Percentiles rank a stretch among this genome's conserved stretches.
phyloP scores from a whole-genome alignment of 2,888 invertebrate species.

The Molanna angustata region DNA sequence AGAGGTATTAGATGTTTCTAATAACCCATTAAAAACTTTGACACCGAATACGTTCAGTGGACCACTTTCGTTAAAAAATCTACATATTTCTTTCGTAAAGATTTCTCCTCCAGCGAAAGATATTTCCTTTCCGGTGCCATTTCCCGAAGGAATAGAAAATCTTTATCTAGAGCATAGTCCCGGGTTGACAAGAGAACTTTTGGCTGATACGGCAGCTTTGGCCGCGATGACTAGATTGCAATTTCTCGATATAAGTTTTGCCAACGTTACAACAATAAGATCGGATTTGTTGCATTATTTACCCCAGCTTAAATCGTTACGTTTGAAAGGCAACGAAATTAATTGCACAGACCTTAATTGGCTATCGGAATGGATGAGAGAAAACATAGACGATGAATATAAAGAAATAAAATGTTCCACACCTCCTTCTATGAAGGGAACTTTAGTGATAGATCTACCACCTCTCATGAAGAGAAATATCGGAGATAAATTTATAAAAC shows the following conservation, averaged over 20 bases:
- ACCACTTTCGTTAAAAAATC: constrained; percentile 61
- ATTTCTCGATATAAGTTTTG: constrained; percentile 65
- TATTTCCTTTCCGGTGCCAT: constrained; percentile 66
- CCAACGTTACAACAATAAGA: constrained; percentile 62
- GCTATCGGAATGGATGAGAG: constrained; percentile 66
- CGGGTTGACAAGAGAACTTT: constrained; percentile 63
- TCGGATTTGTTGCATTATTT: constrained; percentile 67
- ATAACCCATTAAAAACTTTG: constrained; percentile 70
- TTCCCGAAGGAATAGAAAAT: constrained; percentile 67
- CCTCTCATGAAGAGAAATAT: background rate
- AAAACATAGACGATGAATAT: constrained; percentile 45
- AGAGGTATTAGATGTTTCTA: constrained; percentile 77
- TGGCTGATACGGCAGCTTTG: constrained; percentile 69
- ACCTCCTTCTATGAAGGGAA: constrained; percentile 42
- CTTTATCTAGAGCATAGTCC: constrained; percentile 76
- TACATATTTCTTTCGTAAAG: constrained; percentile 67
- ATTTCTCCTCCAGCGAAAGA: constrained; percentile 58
- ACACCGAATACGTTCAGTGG: constrained; percentile 66
- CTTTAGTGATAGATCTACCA: constrained; percentile 40
- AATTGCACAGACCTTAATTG: constrained; percentile 66
- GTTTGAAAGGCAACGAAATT: constrained; percentile 68
- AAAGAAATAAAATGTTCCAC: constrained; percentile 44
- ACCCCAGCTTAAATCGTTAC: constrained; percentile 64
- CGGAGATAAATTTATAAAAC: background rate
- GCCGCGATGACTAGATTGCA: constrained; percentile 69